Base-by-base conservation (phyloP, 2,113 vertebrate species). In the Lepus timidus region DNA sequence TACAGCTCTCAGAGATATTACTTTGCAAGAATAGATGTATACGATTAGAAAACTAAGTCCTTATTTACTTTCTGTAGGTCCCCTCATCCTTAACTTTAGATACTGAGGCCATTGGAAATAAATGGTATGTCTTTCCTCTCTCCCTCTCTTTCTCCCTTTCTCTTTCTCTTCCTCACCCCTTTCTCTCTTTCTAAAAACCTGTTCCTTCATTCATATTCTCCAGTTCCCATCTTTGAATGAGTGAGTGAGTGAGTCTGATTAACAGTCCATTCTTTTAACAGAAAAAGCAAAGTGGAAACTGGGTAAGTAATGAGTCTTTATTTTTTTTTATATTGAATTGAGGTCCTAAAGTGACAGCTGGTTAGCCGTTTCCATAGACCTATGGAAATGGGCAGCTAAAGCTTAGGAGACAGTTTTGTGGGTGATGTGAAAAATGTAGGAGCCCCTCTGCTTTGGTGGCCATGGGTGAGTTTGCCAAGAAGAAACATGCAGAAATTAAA, bases 21-120 rank as follows among this genome's bases (percentile, higher is more conserved):
- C 62, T 94, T 91, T 89, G 27, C 22, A 90, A 74, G 70, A 96
- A 90, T 58, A 36, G 11, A 49, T 70, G 90, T 83, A n/a, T 64
- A 61, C n/a, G 51, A 58, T 67, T 90, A 94, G 85, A 88, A 86
- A 93, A 80, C 23, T 25, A 44, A 22, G 55, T 55, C 36, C 61
- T 87, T 90, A 51, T 65, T 97, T 82, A 36, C 14, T 82, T 92
- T 93, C 44, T 74, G 16, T 86, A 92, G 83, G 22, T 89, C 65
- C 49, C 27, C 25, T 71, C 62, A 20, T 9, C 58, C 76, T 25
- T 27, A 31, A 51, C 65, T 90, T 82, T 71, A 87, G 27, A 22
- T 44, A 27, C 61, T 80, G 62, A 81, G 44, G n/a, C 62, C 12
- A 8, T 87, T 70, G 39, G 84, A 49, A 75, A 86, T 89, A 86